phyloP scores from a whole-genome alignment of 2,797 vertebrate genomes.

The Peromyscus aztecus region DNA sequence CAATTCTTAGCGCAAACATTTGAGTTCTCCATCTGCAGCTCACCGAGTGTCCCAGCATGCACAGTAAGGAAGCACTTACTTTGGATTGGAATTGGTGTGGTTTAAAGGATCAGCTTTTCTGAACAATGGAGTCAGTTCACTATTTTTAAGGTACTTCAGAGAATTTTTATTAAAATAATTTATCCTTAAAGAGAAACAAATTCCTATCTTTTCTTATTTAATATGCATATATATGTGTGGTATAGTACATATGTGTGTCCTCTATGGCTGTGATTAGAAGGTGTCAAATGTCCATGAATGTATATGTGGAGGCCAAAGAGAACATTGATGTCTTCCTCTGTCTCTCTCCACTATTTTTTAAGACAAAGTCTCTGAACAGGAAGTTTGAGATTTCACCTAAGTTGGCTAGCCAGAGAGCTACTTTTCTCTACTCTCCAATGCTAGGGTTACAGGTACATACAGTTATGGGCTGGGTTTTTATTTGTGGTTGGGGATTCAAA shows the following conservation, averaged over 20 bases:
- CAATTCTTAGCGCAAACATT: not conserved
- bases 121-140: not conserved
- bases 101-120: not conserved
- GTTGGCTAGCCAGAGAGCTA: not conserved
- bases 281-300: not conserved
- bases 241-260: not conserved
- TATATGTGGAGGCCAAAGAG: not conserved
- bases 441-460: no score
- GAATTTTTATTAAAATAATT: not conserved
- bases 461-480: not conserved
- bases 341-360: not conserved
- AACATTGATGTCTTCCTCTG: not conserved
- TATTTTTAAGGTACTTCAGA: not conserved
- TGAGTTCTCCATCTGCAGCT: not conserved
- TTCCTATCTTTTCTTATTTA: not conserved
- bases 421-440: not conserved
- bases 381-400: not conserved
- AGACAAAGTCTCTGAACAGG: not conserved
- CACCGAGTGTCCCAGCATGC: not conserved
- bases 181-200: not conserved
- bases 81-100: not conserved
- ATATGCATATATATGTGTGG: not conserved
- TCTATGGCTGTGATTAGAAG: not conserved
- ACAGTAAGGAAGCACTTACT: not conserved
- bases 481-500: not conserved